Evolutionary conservation across 2,797 vertebrate species (phyloP).

Genomic region (Enteromius unitaeniatus): DNA sequence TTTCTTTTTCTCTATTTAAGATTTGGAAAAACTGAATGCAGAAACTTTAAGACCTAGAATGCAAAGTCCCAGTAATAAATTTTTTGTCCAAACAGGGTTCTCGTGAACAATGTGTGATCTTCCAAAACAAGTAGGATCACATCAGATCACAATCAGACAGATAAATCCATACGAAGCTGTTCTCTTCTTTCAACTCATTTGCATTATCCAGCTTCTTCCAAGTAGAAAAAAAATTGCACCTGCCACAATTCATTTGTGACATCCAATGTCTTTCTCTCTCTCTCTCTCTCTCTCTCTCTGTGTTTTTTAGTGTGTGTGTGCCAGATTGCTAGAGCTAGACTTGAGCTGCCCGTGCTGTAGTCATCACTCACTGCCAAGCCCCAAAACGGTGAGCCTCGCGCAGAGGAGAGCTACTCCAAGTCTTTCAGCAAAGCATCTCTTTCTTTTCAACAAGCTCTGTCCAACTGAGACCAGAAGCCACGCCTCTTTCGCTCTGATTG

Average conservation of each 20-base stretch:
- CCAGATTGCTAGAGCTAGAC: constrained; percentile 57
- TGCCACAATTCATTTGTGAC: constrained; percentile 65
- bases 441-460: constrained; percentile 67
- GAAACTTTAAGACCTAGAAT: constrained; percentile 16
- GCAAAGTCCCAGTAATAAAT: constrained; percentile 12
- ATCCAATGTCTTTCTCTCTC: constrained; percentile 54
- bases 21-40: neutral
- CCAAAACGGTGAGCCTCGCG: constrained; percentile 43
- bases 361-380: constrained; percentile 71
- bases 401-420: constrained; percentile 65
- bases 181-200: constrained; percentile 1
- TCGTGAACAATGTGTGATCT: constrained; percentile 25
- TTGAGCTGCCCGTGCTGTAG: constrained; percentile 61
- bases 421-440: constrained; percentile 71
- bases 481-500: constrained; percentile 74
- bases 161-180: constrained; percentile 62
- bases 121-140: constrained; percentile 17
- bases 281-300: neutral
- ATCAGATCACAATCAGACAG: constrained; percentile 1
- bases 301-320: constrained; percentile 41
- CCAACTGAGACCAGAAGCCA: constrained; percentile 65
- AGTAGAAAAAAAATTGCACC: constrained; percentile 64
- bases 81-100: constrained; percentile 3
- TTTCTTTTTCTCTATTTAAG: neutral
- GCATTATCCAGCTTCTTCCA: constrained; percentile 49